Base-by-base conservation (phyloP, 2,888 invertebrate genomes). In the Encarsia formosa region DNA sequence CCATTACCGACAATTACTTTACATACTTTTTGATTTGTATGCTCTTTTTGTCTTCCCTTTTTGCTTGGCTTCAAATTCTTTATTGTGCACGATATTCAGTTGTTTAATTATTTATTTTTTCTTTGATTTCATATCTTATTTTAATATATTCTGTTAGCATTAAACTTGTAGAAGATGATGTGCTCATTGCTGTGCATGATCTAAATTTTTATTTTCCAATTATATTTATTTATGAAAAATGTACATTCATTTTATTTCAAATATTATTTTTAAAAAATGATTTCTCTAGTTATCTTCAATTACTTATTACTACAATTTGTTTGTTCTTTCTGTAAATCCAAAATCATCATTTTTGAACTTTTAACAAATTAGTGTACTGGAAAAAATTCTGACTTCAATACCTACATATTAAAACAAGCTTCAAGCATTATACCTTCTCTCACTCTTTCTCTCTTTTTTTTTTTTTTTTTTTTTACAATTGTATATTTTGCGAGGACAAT, bases 1-100 rank as follows among this genome's bases (percentile, higher is more conserved):
- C 74, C 69, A 49, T 29, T 51, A 69, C 71, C 71, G 71, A 71
- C 66, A 72, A 70, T 73, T 70, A 71, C 65, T 68, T 70, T 69
- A 62, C 62, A 60, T 65, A 62, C 65, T 67, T 69, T 44, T 56
- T 50, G 31, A 48, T 51, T 54, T 57, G 52, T 54, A 70, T 70
- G 70, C 70, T 56, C 56, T 56, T 48, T 70, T 67, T 70, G 67
- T 69, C 66, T 68, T 68, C 67, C 68, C 67, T 70, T 58, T 62
- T 66, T 70, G 73, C 73, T 72, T 70, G 69, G 72, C 71, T 73
- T 71, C 61, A 68, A 63, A 64, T 62, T 63, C 55, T 59, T 65
- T 64, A 65, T 65, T 67, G 65, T 70, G 71, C 71, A 71, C 70
- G 70, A 70, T 51, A 62, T 41, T 45, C 34, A 57, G 24, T 52